These are phyloP conservation scores for Belonocnema kinseyi DNA, from an alignment of 1,140 invertebrate species.

Conservation along the genomic window DNA sequence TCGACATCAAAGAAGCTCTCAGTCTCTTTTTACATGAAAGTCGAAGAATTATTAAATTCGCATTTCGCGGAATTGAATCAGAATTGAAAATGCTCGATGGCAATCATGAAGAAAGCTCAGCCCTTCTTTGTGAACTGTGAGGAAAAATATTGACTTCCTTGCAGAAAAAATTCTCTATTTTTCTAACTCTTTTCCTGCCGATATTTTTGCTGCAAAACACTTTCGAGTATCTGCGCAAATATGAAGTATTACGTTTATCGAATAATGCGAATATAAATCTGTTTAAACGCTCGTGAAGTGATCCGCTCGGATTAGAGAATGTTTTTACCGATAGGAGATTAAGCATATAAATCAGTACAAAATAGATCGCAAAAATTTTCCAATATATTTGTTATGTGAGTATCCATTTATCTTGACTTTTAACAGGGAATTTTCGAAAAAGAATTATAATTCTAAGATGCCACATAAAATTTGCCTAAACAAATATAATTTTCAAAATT, in stretches of 20 bases:
- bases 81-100: neutral
- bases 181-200: neutral
- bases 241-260: neutral
- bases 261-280: constrained; percentile 15
- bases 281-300: neutral
- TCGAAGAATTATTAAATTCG: constrained; percentile 1
- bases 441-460: no score
- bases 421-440: no score
- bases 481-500: no score
- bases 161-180: neutral
- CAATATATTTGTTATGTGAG: no score
- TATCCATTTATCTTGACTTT: no score
- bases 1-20: neutral
- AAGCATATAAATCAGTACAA: neutral
- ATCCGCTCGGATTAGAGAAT: neutral
- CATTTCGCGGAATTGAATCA: neutral
- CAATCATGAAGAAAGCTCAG: neutral
- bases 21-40: neutral
- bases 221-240: neutral
- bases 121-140: neutral
- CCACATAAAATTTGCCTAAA: no score
- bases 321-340: neutral
- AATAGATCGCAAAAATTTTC: no score
- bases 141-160: constrained; percentile 11
- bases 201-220: neutral